Percentiles rank a stretch among this genome's conserved stretches.
phyloP scores from a whole-genome alignment of 2,113 vertebrate species.

The Oreocharis arfaki region DNA sequence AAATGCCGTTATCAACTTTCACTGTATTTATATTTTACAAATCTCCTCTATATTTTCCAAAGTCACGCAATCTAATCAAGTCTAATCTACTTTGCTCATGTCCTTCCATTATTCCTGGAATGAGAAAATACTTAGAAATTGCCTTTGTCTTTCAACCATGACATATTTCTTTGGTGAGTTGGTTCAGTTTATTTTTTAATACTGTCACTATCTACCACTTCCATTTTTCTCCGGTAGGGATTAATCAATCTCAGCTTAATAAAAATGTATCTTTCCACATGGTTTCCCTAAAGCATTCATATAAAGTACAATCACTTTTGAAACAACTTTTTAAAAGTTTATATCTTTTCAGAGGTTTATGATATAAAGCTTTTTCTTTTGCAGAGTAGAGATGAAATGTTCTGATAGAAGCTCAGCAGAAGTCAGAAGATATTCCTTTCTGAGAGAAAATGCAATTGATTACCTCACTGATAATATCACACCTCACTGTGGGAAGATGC shows the following conservation, averaged over 20 bases:
- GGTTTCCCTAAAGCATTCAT: neutral
- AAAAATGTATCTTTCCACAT: neutral
- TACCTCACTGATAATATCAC: neutral
- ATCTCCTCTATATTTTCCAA: neutral
- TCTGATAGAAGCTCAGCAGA: neutral
- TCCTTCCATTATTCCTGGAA: neutral
- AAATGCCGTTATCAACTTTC: neutral
- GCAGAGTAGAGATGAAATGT: neutral
- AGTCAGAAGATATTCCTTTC: neutral
- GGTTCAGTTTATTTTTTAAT: neutral
- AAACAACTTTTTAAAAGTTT: neutral
- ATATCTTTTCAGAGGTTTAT: neutral
- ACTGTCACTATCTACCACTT: neutral
- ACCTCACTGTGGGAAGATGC: neutral
- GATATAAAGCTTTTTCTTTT: neutral
- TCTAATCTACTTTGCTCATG: neutral
- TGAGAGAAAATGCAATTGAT: neutral
- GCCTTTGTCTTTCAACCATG: neutral
- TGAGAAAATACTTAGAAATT: neutral
- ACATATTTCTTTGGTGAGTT: neutral
- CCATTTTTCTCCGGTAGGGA: neutral
- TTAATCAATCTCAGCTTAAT: neutral
- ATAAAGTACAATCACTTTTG: neutral
- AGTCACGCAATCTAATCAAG: neutral
- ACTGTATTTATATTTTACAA: neutral